phyloP scores from a whole-genome alignment of 2,113 vertebrate species.

The Pollachius pollachius region DNA sequence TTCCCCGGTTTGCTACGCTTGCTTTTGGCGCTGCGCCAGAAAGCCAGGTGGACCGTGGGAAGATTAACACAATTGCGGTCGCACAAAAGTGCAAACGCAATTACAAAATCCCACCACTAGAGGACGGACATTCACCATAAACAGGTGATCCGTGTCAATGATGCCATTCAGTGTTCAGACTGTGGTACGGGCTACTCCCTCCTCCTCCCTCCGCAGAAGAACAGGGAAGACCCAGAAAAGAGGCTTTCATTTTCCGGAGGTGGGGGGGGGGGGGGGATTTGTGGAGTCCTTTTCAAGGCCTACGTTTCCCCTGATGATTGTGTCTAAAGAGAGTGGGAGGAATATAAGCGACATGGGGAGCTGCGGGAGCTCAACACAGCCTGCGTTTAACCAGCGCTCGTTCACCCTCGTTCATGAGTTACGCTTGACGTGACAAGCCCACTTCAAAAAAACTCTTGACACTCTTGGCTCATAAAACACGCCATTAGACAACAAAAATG shows the following conservation, averaged over 20 bases:
- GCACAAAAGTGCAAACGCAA: slow-evolving; percentile 21
- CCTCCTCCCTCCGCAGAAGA: slow-evolving; percentile 60
- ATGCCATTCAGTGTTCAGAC: slow-evolving; percentile 54
- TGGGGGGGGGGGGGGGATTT: not conserved
- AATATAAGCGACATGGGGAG: slow-evolving; percentile 69
- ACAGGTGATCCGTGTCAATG: slow-evolving; percentile 39
- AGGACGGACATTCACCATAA: slow-evolving; percentile 47
- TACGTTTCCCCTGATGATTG: slow-evolving; percentile 62
- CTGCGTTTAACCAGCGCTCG: slow-evolving; percentile 54
- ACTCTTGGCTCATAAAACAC: too few relatives aligned
- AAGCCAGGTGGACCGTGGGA: too few relatives aligned
- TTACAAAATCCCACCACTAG: slow-evolving; percentile 40
- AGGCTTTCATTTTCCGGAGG: slow-evolving; percentile 33
- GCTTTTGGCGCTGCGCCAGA: too few relatives aligned
- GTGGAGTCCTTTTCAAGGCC: slow-evolving; percentile 52
- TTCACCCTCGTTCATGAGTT: slow-evolving; percentile 41
- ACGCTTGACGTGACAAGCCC: slow-evolving; percentile 37
- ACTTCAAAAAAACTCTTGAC: too few relatives aligned
- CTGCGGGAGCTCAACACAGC: slow-evolving; percentile 56
- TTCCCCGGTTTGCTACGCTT: too few relatives aligned
- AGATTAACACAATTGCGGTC: too few relatives aligned
- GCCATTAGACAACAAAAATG: too few relatives aligned
- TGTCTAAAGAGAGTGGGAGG: slow-evolving; percentile 68
- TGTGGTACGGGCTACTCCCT: slow-evolving; percentile 68
- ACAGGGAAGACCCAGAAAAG: slow-evolving; percentile 49